phyloP scores from a whole-genome alignment of 2,113 vertebrate species.

The Sminthopsis crassicaudata region DNA sequence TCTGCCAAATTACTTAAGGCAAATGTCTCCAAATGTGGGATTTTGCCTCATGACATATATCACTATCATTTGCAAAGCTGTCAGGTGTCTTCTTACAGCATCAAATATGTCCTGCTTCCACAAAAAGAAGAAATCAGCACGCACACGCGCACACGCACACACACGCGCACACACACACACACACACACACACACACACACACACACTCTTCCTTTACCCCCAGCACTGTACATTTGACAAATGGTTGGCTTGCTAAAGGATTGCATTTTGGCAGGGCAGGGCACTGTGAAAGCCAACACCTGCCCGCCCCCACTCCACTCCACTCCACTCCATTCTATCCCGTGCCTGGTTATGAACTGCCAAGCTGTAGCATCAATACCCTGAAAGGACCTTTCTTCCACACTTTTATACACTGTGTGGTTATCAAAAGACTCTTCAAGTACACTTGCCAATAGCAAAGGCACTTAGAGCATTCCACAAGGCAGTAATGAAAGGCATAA shows the following conservation, averaged over 20 bases:
- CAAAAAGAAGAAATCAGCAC: background rate
- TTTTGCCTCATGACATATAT: background rate
- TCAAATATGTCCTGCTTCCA: background rate
- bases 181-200: background rate
- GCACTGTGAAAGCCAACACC: constrained; percentile 3
- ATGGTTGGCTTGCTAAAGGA: background rate
- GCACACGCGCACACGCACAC: background rate
- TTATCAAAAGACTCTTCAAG: background rate
- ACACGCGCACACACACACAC: background rate
- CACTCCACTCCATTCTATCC: background rate
- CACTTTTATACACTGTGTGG: background rate
- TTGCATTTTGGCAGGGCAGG: background rate
- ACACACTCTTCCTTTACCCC: background rate
- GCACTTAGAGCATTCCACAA: background rate
- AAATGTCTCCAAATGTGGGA: background rate
- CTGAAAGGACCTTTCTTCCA: background rate
- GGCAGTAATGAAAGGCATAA: background rate
- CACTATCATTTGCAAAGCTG: background rate
- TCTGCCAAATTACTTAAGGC: background rate
- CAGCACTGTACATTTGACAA: background rate
- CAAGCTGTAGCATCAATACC: background rate
- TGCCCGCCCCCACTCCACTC: background rate
- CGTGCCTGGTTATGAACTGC: background rate
- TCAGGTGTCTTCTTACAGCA: background rate
- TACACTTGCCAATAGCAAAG: background rate